These are phyloP conservation scores for Perizoma flavofasciatum DNA, from an alignment of 2,888 invertebrate species.

Conservation along the genomic window DNA sequence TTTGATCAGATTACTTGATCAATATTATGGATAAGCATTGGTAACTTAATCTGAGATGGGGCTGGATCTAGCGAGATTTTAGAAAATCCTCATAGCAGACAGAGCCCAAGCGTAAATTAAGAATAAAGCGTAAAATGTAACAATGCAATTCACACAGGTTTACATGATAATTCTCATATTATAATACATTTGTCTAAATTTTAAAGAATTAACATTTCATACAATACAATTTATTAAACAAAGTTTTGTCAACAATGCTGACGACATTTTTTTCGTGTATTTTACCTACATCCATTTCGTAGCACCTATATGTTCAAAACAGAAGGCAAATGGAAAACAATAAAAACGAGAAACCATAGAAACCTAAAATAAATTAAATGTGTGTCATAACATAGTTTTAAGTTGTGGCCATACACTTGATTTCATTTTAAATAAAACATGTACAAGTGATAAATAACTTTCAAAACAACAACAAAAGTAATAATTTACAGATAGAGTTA, in stretches of 20 bases:
- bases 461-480: conserved; percentile 58
- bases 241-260: conserved; percentile 5
- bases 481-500: conserved; percentile 59
- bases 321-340: conserved; percentile 41
- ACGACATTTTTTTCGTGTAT: conserved; percentile 4
- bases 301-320: conserved; percentile 39
- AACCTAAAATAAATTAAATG: conserved; percentile 54
- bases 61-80: background rate
- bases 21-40: conserved; percentile 29
- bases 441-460: conserved; percentile 51
- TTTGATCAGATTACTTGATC: conserved; percentile 23
- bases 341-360: conserved; percentile 41
- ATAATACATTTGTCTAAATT: conserved; percentile 19
- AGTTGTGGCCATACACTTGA: conserved; percentile 52
- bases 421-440: conserved; percentile 49
- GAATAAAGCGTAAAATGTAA: conserved; percentile 17
- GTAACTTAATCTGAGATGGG: conserved; percentile 15
- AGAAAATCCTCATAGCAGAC: conserved; percentile 2
- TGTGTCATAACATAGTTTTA: conserved; percentile 52
- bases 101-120: background rate
- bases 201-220: conserved; percentile 22
- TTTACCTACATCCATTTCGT: conserved; percentile 25
- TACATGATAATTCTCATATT: conserved; percentile 16
- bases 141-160: conserved; percentile 16
- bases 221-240: conserved; percentile 11